Percentiles rank a stretch among this genome's conserved stretches.
Evolutionary conservation across 2,888 invertebrate genomes (phyloP).

Genomic region (Pyrrhia umbra): DNA sequence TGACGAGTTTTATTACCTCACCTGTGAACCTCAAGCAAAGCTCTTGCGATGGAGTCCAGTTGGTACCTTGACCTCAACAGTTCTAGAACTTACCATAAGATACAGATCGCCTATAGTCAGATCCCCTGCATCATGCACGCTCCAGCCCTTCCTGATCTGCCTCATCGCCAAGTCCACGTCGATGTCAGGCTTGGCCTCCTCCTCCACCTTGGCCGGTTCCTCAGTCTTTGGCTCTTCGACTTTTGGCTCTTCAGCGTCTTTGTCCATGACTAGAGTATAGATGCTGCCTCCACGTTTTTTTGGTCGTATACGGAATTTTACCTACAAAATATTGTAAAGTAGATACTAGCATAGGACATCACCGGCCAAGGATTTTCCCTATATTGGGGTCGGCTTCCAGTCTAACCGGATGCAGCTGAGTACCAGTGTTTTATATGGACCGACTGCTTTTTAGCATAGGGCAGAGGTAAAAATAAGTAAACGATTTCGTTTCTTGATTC

Average conservation of each 20-base stretch:
- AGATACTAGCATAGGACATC: too few relatives aligned
- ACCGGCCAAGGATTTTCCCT: too few relatives aligned
- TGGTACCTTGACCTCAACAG: neutral
- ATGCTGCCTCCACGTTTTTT: constrained; percentile 84
- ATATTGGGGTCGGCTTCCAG: too few relatives aligned
- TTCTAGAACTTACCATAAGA: constrained; percentile 92
- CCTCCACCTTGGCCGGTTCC: constrained; percentile 60
- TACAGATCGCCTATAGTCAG: constrained; percentile 97
- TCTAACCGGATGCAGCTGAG: too few relatives aligned
- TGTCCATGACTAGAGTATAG: constrained; percentile 79
- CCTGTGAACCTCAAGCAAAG: too few relatives aligned
- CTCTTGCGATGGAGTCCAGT: too few relatives aligned
- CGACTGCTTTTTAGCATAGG: too few relatives aligned
- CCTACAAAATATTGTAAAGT: constrained; percentile 58
- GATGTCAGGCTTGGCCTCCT: constrained; percentile 70
- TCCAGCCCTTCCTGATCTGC: constrained; percentile 94
- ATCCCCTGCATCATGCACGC: constrained; percentile 93
- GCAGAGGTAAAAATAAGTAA: too few relatives aligned
- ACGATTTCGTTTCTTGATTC: too few relatives aligned
- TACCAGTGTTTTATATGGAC: too few relatives aligned
- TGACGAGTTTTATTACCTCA: too few relatives aligned
- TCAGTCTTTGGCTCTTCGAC: constrained; percentile 64
- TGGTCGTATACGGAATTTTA: constrained; percentile 84
- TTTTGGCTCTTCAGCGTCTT: constrained; percentile 67
- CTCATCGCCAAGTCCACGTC: constrained; percentile 80